Base-by-base conservation (phyloP, 2,113 vertebrate species). In the Aspiorhynchus laticeps region DNA sequence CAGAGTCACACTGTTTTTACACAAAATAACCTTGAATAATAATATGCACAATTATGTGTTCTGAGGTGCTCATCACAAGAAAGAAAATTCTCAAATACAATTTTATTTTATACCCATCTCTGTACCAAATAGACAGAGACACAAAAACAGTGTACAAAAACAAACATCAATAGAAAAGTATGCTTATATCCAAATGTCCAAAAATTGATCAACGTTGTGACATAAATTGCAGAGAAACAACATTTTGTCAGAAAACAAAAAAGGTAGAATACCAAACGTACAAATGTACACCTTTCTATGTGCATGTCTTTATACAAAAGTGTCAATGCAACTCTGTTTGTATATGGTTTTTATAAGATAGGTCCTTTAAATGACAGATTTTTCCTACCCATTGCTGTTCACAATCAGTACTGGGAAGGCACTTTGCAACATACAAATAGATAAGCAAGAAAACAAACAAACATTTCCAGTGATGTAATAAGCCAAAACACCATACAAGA, bases 161-260 rank as follows among this genome's bases (percentile, higher is more conserved):
- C 93, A 87, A 94, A 95, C 94, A 95, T 94, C 90, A 93, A 95
- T 95, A 96, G 93, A 96, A 96, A 96, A 95, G 93, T 96, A 95
- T 94, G 94, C 91, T 93, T 94, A 94, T 94, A 95, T 93, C 93
- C 92, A 95, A 95, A 94, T 92, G 92, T 94, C 93, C 92, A 92
- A 94, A 95, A 93, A 95, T 88, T 90, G 93, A 92, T 91, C 93
- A 94, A 94, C 93, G 93, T 92, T 90, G 91, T 90, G 92, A 93
- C 91, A 92, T 88, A 91, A 91, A 93, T 90, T 89, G 93, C 93
- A 92, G 87, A 93, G 92, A 91, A 93, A 93, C 92, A 86, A 91
- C 91, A 83, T 92, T 85, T 73, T 89, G 89, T 90, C 85, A 86
- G 87, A 93, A 84, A 93, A 93, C 83, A 89, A 93, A 91, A 61